Evolutionary conservation across 2,113 vertebrate species (phyloP).

Genomic region (Oostethus manadensis): DNA sequence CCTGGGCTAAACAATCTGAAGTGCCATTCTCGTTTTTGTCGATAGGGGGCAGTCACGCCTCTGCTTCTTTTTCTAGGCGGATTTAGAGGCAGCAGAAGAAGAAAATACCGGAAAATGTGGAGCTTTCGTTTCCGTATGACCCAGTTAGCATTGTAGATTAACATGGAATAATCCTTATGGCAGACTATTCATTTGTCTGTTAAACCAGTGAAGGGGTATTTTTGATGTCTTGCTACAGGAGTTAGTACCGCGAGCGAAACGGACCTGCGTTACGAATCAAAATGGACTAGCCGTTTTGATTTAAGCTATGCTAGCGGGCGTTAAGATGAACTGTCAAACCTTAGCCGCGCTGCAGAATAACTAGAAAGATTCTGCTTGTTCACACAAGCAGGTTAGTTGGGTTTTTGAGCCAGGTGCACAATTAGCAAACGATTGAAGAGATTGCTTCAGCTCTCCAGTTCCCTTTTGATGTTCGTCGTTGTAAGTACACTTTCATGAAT

Average conservation of each 20-base stretch:
- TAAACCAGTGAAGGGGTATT: neutral
- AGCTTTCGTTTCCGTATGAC: slow-evolving; percentile 54
- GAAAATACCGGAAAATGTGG: slow-evolving; percentile 39
- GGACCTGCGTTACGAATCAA: neutral
- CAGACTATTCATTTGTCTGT: neutral
- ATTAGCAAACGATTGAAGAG: slow-evolving; percentile 8
- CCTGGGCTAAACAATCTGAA: neutral
- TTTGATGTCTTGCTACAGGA: neutral
- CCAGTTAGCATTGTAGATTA: slow-evolving; percentile 46
- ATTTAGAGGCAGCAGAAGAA: slow-evolving; percentile 27
- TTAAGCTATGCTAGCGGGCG: slow-evolving; percentile 22
- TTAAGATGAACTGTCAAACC: slow-evolving; percentile 32
- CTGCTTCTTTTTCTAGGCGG: neutral
- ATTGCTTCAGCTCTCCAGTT: neutral
- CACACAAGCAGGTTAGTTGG: neutral
- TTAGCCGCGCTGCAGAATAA: slow-evolving; percentile 6
- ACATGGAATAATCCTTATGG: slow-evolving; percentile 16
- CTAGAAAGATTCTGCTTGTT: neutral
- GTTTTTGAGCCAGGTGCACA: neutral
- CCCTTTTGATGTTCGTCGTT: slow-evolving; percentile 51
- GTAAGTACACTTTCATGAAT: slow-evolving; percentile 38
- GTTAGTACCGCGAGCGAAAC: neutral
- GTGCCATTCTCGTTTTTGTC: neutral
- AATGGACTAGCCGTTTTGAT: slow-evolving; percentile 16
- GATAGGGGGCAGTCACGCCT: slow-evolving; percentile 12